Percentiles rank a stretch among this genome's conserved stretches.
Evolutionary conservation across 2,888 invertebrate species (phyloP).

Genomic region (Ornithoptera alexandrae): DNA sequence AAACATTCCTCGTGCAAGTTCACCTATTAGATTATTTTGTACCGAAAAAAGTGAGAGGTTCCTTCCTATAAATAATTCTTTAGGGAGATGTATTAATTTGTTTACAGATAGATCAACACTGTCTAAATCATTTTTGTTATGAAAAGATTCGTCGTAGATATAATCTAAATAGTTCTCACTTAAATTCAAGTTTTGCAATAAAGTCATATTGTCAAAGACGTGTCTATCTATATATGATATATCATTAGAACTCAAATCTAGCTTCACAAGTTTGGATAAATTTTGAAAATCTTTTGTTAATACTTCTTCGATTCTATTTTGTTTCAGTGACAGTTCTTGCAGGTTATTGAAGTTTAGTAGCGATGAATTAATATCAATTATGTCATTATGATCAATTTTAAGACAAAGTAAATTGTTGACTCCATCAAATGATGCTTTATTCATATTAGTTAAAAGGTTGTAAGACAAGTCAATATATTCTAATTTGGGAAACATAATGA

Average conservation of each 20-base stretch:
- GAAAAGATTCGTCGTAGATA: conserved; percentile 44
- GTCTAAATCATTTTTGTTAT: conserved; percentile 36
- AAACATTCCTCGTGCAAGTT: conserved; percentile 51
- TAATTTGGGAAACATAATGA: background rate
- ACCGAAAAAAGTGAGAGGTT: conserved; percentile 47
- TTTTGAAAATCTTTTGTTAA: conserved; percentile 45
- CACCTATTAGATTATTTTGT: conserved; percentile 49
- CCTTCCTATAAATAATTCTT: conserved; percentile 49
- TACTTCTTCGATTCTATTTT: conserved; percentile 47
- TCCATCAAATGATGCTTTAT: conserved; percentile 40
- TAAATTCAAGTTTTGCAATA: conserved; percentile 44
- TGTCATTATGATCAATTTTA: conserved; percentile 56
- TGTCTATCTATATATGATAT: conserved; percentile 43
- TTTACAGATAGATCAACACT: conserved; percentile 51
- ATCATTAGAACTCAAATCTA: conserved; percentile 51
- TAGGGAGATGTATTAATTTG: conserved; percentile 47
- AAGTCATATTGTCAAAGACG: conserved; percentile 41
- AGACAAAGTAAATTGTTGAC: conserved; percentile 46
- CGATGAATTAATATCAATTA: conserved; percentile 49
- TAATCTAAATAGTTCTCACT: conserved; percentile 47
- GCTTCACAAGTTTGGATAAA: conserved; percentile 35
- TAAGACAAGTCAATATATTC: conserved; percentile 16
- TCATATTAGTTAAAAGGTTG: conserved; percentile 11
- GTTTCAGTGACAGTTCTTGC: conserved; percentile 44
- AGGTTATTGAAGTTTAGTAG: conserved; percentile 44